Conservation (phyloP, 2,113 vertebrate genomes). For the Myiozetetes cayanensis region DNA sequence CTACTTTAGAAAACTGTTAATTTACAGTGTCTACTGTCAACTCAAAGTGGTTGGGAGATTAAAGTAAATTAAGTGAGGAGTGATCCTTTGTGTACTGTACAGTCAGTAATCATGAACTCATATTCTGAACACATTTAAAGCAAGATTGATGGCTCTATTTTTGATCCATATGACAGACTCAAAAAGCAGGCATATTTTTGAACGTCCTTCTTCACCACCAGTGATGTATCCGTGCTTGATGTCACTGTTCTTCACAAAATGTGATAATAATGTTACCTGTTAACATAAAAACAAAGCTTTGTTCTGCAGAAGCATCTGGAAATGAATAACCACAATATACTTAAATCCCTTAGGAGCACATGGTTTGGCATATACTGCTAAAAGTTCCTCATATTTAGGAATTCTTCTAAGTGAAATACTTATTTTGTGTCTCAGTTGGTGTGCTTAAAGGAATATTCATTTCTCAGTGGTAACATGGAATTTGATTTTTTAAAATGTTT, state of each 20-base stretch:
- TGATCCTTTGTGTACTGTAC: not conserved
- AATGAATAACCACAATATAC: constrained; percentile 68
- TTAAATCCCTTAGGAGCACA: constrained; percentile 65
- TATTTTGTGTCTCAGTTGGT: constrained; percentile 68
- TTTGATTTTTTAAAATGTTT: constrained; percentile 31
- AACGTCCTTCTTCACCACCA: constrained; percentile 31
- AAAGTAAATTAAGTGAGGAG: not conserved
- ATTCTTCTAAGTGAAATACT: constrained; percentile 64
- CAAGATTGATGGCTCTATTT: not conserved
- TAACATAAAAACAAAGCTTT: constrained; percentile 75
- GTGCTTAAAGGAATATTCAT: constrained; percentile 47
- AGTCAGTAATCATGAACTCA: not conserved
- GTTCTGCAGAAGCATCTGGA: constrained; percentile 75
- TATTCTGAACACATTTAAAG: constrained; percentile 3
- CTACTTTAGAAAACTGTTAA: not conserved
- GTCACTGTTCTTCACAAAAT: constrained; percentile 71
- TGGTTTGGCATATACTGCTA: constrained; percentile 67
- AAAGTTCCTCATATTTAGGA: constrained; percentile 68
- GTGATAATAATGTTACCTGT: constrained; percentile 74
- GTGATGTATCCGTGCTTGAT: constrained; percentile 66
- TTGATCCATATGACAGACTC: constrained; percentile 45
- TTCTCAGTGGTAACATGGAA: constrained; percentile 60
- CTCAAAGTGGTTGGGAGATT: not conserved
- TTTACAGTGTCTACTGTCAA: not conserved
- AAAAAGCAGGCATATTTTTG: constrained; percentile 68